Percentiles rank a stretch among this genome's conserved stretches.
Conservation (phyloP, 2,113 vertebrate genomes). For the Cyanistes caeruleus region DNA sequence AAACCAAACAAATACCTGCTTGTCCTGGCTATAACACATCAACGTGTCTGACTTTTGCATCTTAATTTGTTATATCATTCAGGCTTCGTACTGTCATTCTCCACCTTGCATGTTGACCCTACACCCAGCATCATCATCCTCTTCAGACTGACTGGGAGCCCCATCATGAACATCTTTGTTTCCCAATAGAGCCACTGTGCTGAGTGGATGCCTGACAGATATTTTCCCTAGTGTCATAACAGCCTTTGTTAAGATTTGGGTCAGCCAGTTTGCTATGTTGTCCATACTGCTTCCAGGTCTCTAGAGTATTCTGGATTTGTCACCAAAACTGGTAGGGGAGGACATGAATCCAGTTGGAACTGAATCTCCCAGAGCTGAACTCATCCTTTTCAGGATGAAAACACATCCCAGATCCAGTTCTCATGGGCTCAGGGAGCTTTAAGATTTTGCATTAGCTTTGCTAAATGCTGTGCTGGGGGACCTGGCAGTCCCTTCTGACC, state of each 20-base stretch:
- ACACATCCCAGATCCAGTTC: not conserved
- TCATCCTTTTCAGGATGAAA: not conserved
- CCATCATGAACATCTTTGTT: not conserved
- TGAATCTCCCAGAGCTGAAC: not conserved
- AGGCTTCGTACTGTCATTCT: not conserved
- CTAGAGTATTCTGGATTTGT: not conserved
- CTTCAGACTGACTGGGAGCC: not conserved
- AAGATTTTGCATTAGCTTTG: not conserved
- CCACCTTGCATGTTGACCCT: not conserved
- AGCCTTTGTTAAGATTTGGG: not conserved
- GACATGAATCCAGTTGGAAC: not conserved
- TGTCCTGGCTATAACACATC: not conserved
- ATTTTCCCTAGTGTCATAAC: not conserved
- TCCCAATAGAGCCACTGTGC: not conserved
- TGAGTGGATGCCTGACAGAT: not conserved
- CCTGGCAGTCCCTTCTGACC: not conserved
- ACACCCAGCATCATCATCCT: not conserved
- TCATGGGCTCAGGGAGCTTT: not conserved
- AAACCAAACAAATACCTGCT: not conserved
- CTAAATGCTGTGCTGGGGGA: not conserved
- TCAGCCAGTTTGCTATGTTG: not conserved
- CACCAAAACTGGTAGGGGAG: not conserved
- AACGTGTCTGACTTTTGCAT: rapidly evolving
- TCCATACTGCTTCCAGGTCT: not conserved
- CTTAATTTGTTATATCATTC: not conserved